Evolutionary conservation across 2,113 vertebrate species (phyloP).

Genomic region (Malurus cyaneus): DNA sequence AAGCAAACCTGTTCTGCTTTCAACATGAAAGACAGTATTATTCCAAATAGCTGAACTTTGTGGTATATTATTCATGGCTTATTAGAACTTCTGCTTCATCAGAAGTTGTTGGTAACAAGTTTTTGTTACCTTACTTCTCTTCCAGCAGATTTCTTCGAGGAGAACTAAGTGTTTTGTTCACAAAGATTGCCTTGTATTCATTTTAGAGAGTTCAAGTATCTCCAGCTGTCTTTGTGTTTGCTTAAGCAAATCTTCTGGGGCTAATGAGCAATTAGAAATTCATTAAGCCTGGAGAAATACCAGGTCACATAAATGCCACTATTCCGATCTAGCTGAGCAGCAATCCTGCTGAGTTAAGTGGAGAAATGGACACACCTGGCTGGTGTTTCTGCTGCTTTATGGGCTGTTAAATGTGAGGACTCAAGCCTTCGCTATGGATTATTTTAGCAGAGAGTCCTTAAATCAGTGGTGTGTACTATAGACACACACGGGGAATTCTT

Average conservation of each 20-base stretch:
- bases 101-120: not conserved
- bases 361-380: not conserved
- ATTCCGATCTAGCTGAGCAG: not conserved
- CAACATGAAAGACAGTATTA: not conserved
- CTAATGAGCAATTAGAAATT: slow-evolving; percentile 16
- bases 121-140: slow-evolving; percentile 1
- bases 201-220: not conserved
- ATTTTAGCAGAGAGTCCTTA: not conserved
- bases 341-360: not conserved
- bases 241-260: slow-evolving; percentile 15
- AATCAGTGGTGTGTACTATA: not conserved
- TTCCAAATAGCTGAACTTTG: not conserved
- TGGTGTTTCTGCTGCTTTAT: not conserved
- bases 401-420: not conserved
- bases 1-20: slow-evolving; percentile 4
- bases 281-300: not conserved
- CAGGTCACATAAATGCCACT: not conserved
- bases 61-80: not conserved
- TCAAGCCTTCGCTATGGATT: not conserved
- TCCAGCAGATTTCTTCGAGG: not conserved
- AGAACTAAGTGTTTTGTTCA: not conserved
- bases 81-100: not conserved
- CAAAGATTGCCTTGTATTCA: not conserved
- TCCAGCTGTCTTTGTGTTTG: not conserved
- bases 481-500: not conserved